Percentiles rank a stretch among this genome's conserved stretches.
phyloP scores from a whole-genome alignment of 2,888 invertebrate species.

The Calliphora vomitoria region DNA sequence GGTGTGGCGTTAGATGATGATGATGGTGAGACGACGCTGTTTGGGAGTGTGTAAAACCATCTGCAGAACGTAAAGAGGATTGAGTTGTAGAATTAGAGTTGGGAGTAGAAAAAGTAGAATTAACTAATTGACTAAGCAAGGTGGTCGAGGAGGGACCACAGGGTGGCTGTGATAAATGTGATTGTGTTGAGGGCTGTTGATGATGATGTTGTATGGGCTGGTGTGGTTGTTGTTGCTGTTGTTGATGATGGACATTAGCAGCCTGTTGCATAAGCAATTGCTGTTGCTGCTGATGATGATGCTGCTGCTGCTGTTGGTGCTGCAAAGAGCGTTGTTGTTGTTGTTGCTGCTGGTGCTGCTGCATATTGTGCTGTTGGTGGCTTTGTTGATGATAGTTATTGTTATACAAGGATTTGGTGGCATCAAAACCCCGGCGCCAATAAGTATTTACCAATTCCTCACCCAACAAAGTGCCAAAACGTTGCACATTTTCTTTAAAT shows the following conservation, averaged over 20 bases:
- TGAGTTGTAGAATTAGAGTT: slow-evolving; percentile 75
- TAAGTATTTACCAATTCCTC: slow-evolving; percentile 91
- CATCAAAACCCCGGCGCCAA: slow-evolving; percentile 90
- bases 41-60: slow-evolving; percentile 76
- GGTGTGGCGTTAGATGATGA: slow-evolving; percentile 65
- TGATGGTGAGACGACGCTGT: slow-evolving; percentile 73
- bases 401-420: slow-evolving; percentile 84
- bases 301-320: slow-evolving; percentile 78
- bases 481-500: slow-evolving; percentile 86
- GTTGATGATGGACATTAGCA: slow-evolving; percentile 33
- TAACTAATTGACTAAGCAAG: slow-evolving; percentile 85
- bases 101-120: slow-evolving; percentile 82
- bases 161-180: slow-evolving; percentile 75
- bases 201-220: slow-evolving; percentile 72
- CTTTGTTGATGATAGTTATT: slow-evolving; percentile 78
- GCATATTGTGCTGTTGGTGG: slow-evolving; percentile 65
- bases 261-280: slow-evolving; percentile 15
- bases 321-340: slow-evolving; percentile 73
- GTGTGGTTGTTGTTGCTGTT: slow-evolving; percentile 72
- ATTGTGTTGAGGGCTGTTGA: slow-evolving; percentile 70
- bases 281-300: slow-evolving; percentile 70
- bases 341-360: slow-evolving; percentile 79
- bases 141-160: slow-evolving; percentile 85
- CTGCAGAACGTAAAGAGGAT: slow-evolving; percentile 80
- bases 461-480: slow-evolving; percentile 91